phyloP scores from a whole-genome alignment of 64 coral and sea anemone genomes.

The Pocillopora damicornis region DNA sequence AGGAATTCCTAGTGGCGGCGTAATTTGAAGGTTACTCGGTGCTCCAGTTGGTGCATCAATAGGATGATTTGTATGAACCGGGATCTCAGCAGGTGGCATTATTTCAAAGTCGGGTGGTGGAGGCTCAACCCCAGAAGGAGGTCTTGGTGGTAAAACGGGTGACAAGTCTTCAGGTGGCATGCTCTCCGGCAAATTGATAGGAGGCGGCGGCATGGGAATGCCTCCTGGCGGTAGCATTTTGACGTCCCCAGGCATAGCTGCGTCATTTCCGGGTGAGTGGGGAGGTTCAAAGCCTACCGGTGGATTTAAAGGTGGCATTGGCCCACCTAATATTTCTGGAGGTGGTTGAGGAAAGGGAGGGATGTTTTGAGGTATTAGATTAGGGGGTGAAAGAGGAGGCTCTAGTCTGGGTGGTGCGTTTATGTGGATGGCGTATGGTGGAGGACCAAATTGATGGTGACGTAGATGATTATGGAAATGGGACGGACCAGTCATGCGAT shows the following conservation, averaged over 20 bases:
- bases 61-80: not conserved
- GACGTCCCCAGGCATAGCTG: not conserved
- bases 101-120: not conserved
- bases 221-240: constrained; percentile 9
- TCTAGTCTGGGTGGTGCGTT: constrained; percentile 27
- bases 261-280: not conserved
- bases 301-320: not conserved
- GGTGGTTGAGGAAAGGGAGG: not conserved
- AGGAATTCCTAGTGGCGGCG: not conserved
- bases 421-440: constrained; percentile 24
- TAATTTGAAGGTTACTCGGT: not conserved
- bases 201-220: not conserved
- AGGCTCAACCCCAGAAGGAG: not conserved
- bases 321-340: not conserved
- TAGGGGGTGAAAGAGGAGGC: not conserved
- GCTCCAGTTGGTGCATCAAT: not conserved
- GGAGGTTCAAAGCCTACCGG: not conserved
- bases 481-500: not conserved
- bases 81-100: not conserved
- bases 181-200: not conserved
- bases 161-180: not conserved
- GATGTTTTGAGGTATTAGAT: not conserved
- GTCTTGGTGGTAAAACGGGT: not conserved
- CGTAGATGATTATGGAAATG: not conserved
- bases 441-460: constrained; percentile 20